Base-by-base conservation (phyloP, 2,888 invertebrate genomes). In the Hypomecis punctinalis region DNA sequence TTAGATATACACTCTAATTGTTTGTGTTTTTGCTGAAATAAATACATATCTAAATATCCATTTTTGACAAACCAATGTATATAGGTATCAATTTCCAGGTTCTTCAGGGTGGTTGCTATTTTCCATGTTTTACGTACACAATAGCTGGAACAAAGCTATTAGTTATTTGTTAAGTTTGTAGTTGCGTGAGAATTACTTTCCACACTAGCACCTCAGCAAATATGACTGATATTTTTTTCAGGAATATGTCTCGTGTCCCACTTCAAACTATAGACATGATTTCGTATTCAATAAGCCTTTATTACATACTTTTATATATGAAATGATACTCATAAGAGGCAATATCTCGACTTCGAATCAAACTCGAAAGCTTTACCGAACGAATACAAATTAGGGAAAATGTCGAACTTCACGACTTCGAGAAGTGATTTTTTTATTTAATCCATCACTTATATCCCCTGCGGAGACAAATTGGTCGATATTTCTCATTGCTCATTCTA, bases 311-410 rank as follows among this genome's bases (percentile, higher is more conserved):
- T 11, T 39, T 36, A 10, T 35, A 33, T 53, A 53, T 54, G 42
- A 35, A 8, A 54, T n/a, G 35, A 43, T n/a, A 11, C 5, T 43
- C 54, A 45, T 54, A 43, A 3, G 43, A 43, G 42, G 33, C 5
- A 53, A 43, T 35, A 36, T 35, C 43, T n/a, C 36, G 23, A 23
- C 37, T 37, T 10, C 33, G 45, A 40, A 45, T 6, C 3, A 10
- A n/a, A 42, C 35, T 43, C 5, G 36, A 48, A 37, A 7, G 8
- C 5, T 62, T 36, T 46, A 13, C 37, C 23, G 7, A 46, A 57
- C 10, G 56, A 63, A 63, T 62, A 63, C 57, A 53, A 57, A 57
- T 57, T 47, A 57, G n/a, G 45, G n/a, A 40, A 51, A 46, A 46
- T 52, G 51, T 33, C 33, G 45, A 52, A 52, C 13, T 36, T 42